phyloP scores from a whole-genome alignment of 64 coral and sea anemone genomes.

The Porites australiensis region DNA sequence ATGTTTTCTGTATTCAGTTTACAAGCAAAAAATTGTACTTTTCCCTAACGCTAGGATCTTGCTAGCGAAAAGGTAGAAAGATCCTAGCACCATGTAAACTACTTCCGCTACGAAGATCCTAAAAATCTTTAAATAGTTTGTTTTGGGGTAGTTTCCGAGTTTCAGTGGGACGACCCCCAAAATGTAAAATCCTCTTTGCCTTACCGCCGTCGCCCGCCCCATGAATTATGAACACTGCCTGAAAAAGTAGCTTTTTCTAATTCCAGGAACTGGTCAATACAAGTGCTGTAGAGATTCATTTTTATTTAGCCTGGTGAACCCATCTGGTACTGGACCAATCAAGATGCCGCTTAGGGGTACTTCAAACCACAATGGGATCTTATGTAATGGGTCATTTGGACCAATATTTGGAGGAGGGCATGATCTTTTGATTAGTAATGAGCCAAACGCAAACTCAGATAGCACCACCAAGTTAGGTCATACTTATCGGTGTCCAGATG shows the following conservation, averaged over 20 bases:
- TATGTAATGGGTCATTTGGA: constrained; percentile 35
- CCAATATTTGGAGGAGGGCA: constrained; percentile 62
- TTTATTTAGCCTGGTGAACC: constrained; percentile 78
- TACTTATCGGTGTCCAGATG: constrained; percentile 33
- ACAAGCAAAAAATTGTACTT: too few species aligned
- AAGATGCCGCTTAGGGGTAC: constrained; percentile 40
- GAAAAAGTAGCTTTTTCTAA: not conserved
- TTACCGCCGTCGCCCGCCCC: too few species aligned
- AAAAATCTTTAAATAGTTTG: too few species aligned
- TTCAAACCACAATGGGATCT: constrained; percentile 21
- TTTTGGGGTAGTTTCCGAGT: too few species aligned
- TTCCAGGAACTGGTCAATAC: not conserved
- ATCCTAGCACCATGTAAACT: too few species aligned
- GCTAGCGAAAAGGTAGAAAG: too few species aligned
- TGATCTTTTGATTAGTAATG: constrained; percentile 55
- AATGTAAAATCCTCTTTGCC: too few species aligned
- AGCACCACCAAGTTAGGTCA: not conserved
- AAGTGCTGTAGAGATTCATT: constrained; percentile 15
- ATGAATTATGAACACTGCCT: too few species aligned
- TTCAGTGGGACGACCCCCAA: too few species aligned
- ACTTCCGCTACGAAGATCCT: too few species aligned
- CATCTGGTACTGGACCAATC: constrained; percentile 16
- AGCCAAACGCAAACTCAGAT: constrained; percentile 30
- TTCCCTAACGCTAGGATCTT: too few species aligned
- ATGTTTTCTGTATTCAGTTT: too few species aligned